phyloP scores from a whole-genome alignment of 2,888 invertebrate genomes.

The Rhagium mordax region DNA sequence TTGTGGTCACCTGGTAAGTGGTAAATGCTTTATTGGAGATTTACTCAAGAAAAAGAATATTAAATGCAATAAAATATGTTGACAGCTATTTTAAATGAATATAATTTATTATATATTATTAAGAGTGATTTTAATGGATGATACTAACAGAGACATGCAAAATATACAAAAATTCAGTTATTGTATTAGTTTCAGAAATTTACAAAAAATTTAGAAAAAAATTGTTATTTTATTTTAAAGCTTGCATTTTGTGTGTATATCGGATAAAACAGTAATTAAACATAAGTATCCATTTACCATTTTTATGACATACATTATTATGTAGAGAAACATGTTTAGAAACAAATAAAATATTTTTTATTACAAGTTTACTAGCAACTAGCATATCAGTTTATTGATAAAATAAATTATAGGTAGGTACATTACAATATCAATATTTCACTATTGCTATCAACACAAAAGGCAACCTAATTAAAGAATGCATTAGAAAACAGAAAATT shows the following conservation, averaged over 20 bases:
- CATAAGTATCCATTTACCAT: not conserved
- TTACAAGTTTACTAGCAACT: not conserved
- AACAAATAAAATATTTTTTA: not conserved
- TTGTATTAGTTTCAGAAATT: conserved; percentile 7
- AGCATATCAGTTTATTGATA: not conserved
- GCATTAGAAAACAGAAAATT: conserved; percentile 7
- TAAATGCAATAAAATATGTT: not conserved
- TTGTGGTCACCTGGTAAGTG: too few species aligned
- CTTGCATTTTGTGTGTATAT: conserved; percentile 14
- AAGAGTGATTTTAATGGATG: not conserved
- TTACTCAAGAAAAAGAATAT: not conserved
- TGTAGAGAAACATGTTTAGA: not conserved
- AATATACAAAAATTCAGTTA: conserved; percentile 6
- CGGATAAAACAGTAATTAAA: not conserved
- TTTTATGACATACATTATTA: not conserved
- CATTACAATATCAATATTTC: not conserved
- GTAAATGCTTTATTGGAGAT: not conserved
- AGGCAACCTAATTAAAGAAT: conserved; percentile 15
- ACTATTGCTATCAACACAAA: conserved; percentile 6
- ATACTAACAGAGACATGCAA: conserved; percentile 16
- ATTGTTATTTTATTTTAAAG: not conserved
- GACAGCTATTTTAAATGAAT: conserved; percentile 4
- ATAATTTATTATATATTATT: not conserved
- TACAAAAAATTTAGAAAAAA: not conserved
- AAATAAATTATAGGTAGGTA: not conserved